Evolutionary conservation across 2,888 invertebrate species (phyloP).

Genomic region (Troglohyphantes excavatus): DNA sequence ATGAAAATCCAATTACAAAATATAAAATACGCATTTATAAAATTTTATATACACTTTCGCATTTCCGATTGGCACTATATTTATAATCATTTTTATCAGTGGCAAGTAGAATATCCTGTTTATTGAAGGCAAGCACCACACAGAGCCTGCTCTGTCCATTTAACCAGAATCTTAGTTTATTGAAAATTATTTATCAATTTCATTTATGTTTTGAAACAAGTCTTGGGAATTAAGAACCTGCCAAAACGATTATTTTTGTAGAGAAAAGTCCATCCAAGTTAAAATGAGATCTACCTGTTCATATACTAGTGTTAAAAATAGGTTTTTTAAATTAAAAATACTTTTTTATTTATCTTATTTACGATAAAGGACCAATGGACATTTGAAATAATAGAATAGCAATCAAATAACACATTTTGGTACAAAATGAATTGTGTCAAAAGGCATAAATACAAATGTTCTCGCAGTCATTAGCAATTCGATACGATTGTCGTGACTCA

Average conservation of each 20-base stretch:
- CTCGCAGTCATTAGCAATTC: background rate
- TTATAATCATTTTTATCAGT: too few relatives aligned
- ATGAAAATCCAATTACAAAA: background rate
- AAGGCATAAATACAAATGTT: background rate
- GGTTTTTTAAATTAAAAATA: too few relatives aligned
- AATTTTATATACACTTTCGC: constrained; percentile 14
- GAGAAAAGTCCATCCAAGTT: too few relatives aligned
- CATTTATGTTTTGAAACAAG: too few relatives aligned
- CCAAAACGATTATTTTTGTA: too few relatives aligned
- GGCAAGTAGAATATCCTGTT: background rate
- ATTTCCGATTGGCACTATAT: constrained; percentile 29
- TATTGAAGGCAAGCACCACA: constrained; percentile 39
- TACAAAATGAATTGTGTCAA: constrained; percentile 3
- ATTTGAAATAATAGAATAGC: background rate
- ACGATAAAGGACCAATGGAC: background rate
- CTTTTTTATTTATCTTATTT: background rate
- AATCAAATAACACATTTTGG: background rate
- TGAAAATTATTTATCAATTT: too few relatives aligned
- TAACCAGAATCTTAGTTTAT: background rate
- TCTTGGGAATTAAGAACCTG: too few relatives aligned
- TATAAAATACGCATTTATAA: constrained; percentile 10
- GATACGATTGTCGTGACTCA: background rate
- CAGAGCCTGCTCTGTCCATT: constrained; percentile 36
- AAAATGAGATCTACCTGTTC: too few relatives aligned
- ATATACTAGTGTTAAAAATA: too few relatives aligned